Conservation (phyloP, 2,888 invertebrate species). For the Ormyrus labotus region DNA sequence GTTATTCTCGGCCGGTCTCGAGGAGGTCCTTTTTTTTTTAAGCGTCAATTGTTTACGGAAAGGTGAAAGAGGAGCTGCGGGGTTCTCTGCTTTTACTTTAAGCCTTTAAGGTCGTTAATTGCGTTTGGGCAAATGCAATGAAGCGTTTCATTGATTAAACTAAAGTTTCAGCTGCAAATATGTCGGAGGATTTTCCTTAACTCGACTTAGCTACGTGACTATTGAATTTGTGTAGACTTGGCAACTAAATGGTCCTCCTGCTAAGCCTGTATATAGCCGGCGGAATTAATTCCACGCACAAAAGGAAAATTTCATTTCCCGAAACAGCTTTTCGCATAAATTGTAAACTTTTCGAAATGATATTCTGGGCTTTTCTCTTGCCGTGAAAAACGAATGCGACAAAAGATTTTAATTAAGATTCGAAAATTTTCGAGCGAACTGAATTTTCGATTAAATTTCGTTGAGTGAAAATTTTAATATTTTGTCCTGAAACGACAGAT, state of each 20-base stretch:
- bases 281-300: slow-evolving; percentile 31
- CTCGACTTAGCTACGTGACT: slow-evolving; percentile 1
- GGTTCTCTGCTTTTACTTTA: background rate
- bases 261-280: background rate
- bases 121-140: background rate
- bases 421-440: background rate
- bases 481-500: too few species aligned
- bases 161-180: background rate
- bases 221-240: slow-evolving; percentile 7
- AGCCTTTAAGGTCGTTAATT: background rate
- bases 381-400: background rate
- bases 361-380: background rate
- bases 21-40: background rate
- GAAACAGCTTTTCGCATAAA: slow-evolving; percentile 3
- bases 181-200: background rate
- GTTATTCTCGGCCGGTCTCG: background rate
- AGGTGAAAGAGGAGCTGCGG: too few species aligned
- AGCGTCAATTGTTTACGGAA: too few species aligned
- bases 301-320: slow-evolving; percentile 37
- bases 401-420: background rate
- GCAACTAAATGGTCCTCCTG: slow-evolving; percentile 21
- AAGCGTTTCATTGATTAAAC: background rate
- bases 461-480: too few species aligned
- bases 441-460: too few species aligned
- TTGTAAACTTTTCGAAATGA: slow-evolving; percentile 24